Conservation (phyloP, 2,888 invertebrate species). For the Xestia c-nigrum region DNA sequence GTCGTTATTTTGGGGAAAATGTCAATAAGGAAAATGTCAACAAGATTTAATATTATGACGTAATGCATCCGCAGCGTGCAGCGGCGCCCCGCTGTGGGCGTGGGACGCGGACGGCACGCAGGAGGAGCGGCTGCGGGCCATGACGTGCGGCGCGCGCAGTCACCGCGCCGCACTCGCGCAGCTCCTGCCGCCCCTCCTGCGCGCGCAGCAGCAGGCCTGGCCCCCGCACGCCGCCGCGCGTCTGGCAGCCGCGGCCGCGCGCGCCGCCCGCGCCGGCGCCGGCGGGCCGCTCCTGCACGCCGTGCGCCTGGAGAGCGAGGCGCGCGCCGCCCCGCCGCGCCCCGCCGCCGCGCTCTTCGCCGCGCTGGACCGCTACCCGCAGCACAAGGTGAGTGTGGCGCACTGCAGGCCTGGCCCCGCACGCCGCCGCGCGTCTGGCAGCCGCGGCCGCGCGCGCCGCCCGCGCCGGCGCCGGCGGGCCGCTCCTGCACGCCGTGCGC, state of each 20-base stretch:
- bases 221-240: slow-evolving; percentile 52
- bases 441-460: slow-evolving; percentile 46
- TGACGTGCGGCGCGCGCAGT: slow-evolving; percentile 61
- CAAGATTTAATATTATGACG: no score
- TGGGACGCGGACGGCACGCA: slow-evolving; percentile 52
- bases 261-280: slow-evolving; percentile 48
- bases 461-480: slow-evolving; percentile 48
- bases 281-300: slow-evolving; percentile 54
- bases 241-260: slow-evolving; percentile 45
- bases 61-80: slow-evolving; percentile 58
- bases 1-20: no score
- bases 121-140: slow-evolving; percentile 49
- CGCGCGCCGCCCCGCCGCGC: slow-evolving; percentile 38
- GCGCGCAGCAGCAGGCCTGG: slow-evolving; percentile 56
- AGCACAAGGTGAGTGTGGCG: slow-evolving; percentile 32
- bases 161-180: slow-evolving; percentile 65
- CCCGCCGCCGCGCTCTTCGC: slow-evolving; percentile 25
- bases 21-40: no score
- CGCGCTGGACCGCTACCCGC: slow-evolving; percentile 46
- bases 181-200: slow-evolving; percentile 63
- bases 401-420: slow-evolving; percentile 53
- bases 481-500: slow-evolving; percentile 53
- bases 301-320: slow-evolving; percentile 50
- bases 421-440: slow-evolving; percentile 54
- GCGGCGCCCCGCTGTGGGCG: slow-evolving; percentile 69